Evolutionary conservation across 2,113 vertebrate genomes (phyloP).

Genomic region (Salvelinus fontinalis): DNA sequence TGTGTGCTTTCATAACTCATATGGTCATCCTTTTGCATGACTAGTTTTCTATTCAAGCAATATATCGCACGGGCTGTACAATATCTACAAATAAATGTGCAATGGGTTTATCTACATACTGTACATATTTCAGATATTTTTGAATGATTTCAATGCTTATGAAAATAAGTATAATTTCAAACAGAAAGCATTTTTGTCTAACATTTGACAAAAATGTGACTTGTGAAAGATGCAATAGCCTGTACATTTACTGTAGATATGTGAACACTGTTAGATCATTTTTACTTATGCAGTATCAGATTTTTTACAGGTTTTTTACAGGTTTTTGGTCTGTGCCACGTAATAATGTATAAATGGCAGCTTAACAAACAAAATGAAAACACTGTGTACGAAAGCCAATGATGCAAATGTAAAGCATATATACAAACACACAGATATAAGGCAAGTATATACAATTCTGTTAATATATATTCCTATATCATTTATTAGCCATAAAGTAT

Average conservation of each 20-base stretch:
- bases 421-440: conserved; percentile 24
- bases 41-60: not conserved
- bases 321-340: not conserved
- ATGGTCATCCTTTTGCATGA: not conserved
- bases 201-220: not conserved
- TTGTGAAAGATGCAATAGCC: not conserved
- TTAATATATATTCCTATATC: conserved; percentile 26
- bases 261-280: not conserved
- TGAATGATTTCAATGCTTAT: conserved; percentile 1
- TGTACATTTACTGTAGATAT: not conserved
- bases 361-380: not conserved
- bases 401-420: conserved; percentile 8
- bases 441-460: conserved; percentile 33
- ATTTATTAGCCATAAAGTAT: conserved; percentile 41
- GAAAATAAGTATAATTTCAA: conserved; percentile 17
- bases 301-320: not conserved
- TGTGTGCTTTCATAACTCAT: conserved; percentile 1
- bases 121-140: not conserved
- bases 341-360: not conserved
- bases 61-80: not conserved
- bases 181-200: not conserved
- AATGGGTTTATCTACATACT: not conserved
- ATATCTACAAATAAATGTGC: not conserved
- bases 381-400: not conserved
- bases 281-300: not conserved